Base-by-base conservation (phyloP, 2,888 invertebrate genomes). In the Corbicula japonica region DNA sequence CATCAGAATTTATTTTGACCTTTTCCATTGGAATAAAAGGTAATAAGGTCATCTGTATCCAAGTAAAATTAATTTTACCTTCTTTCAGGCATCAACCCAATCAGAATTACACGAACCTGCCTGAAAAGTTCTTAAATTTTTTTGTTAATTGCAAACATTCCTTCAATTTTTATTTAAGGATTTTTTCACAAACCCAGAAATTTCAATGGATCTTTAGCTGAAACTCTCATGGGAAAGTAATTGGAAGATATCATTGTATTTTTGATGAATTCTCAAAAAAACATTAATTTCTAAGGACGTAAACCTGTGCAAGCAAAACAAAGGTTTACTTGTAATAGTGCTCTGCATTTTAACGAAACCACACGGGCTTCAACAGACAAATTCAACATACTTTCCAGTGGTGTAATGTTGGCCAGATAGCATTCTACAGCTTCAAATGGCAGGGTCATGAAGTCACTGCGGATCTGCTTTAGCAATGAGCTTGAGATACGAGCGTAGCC, bases 401-500 rank as follows among this genome's bases (percentile, higher is more conserved):
- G 92, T 54, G 91, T 88, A 8, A 93, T 85, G 70, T 92, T 92
- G 4, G 91, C 97, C 91, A 99, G 95, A 93, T 96, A 95, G 92
- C 98, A 98, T 95, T 99, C 99, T 61, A 97, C 96, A 74, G 99
- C 98, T 95, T 99, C 99, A 95, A 99, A 99, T 68, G 99, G 99
- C 93, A 99, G 95, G 75, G 96, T 95, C 95, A 98, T 96, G 93
- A 98, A 98, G 94, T 99, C 98, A 69, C 96, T 96, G 89, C 98
- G 94, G 87, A 99, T 98, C 94, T 99, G 98, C 92, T 97, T 96
- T 92, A 99, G 95, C 86, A 96, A 95, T 71, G 95, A 95, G 87
- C 96, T 96, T 88, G 96, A 95, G 70, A 98, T 95, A 76, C 95
- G 95, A 91, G 96, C 95, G 94, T 97, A 99, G 63, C 99, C 99